Evolutionary conservation across 2,797 vertebrate species (phyloP), one percentile per base, ranked within the genome.

Genomic region (Epinephelus awoara): DNA sequence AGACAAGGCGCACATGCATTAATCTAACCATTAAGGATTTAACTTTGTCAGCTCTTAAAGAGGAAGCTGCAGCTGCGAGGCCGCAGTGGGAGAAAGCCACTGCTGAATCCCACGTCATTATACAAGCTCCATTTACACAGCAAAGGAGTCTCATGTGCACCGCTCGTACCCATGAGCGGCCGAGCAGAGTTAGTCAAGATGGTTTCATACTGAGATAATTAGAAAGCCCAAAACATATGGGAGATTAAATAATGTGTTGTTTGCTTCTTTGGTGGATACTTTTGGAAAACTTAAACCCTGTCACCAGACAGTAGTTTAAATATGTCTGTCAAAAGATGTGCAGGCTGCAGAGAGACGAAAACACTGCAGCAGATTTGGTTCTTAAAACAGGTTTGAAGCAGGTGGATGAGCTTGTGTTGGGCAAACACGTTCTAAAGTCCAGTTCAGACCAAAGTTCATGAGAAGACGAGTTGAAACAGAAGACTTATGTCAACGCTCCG

Each of bases 1-100:
- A 92, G 81, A 90, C 62, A 62, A 83, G 78, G 72, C 84, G 25
- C 83, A 82, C 83, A 87, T 87, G 87, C 88, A 89, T 89, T 93
- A 86, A 87, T 87, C 81, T 90, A 68, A 80, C 81, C 86, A 91
- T 91, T 92, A 92, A 89, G 80, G 79, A 72, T 87, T 90, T 66
- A 79, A 85, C 86, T 77, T 68, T 72, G 78, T 88, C 89, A 85
- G 75, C 87, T 86, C 81, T 75, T 75, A 75, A 74, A 75, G 67
- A 71, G 19, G 57, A 49, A 18, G 58, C 76, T 79, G 59, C 84
- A 87, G 87, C 84, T 88, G 85, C 67, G 72, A 4, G 40, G 68
- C 66, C 38, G 10, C 83, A 34, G 64, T 38, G 57, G 79, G 76
- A 79, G 51, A 40, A 72, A 71, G 59, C 72, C 79, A 67, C 68